A percentile compares a stretch with the other conserved stretches of the same genome.
Conservation (phyloP, 2,797 vertebrate genomes). For the Enteromius radiatus region DNA sequence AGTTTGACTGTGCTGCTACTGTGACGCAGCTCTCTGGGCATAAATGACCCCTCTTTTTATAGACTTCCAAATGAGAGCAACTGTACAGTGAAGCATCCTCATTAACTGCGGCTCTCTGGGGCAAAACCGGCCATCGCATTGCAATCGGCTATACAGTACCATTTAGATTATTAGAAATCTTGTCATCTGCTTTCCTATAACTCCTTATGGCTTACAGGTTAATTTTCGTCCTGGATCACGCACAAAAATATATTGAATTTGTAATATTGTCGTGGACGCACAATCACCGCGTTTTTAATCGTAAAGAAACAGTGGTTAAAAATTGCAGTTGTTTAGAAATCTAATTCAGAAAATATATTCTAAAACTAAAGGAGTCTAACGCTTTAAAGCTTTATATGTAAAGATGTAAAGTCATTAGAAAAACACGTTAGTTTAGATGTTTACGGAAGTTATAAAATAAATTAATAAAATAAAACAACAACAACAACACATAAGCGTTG, state of each 20-base stretch:
- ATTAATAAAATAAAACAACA: not conserved
- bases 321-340: not conserved
- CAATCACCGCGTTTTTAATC: not conserved
- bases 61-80: conserved; percentile 78
- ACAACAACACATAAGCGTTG: not conserved
- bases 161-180: conserved; percentile 10
- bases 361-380: not conserved
- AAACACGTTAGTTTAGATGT: not conserved
- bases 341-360: not conserved
- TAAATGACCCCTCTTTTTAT: conserved; percentile 81
- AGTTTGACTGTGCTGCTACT: conserved; percentile 76
- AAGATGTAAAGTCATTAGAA: not conserved
- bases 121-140: conserved; percentile 5
- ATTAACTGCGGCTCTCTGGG: conserved; percentile 67
- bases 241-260: not conserved
- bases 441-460: not conserved
- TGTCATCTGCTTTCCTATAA: conserved; percentile 19
- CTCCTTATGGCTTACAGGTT: not conserved
- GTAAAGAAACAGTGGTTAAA: not conserved
- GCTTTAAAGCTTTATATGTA: not conserved
- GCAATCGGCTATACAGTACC: conserved; percentile 37
- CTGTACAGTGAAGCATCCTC: conserved; percentile 76
- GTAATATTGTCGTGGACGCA: not conserved
- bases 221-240: conserved; percentile 1
- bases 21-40: conserved; percentile 56